Evolutionary conservation across 30 jellyfish, hydroid and myxozoan genomes (phyloP).

Genomic region (Aurelia sp.): DNA sequence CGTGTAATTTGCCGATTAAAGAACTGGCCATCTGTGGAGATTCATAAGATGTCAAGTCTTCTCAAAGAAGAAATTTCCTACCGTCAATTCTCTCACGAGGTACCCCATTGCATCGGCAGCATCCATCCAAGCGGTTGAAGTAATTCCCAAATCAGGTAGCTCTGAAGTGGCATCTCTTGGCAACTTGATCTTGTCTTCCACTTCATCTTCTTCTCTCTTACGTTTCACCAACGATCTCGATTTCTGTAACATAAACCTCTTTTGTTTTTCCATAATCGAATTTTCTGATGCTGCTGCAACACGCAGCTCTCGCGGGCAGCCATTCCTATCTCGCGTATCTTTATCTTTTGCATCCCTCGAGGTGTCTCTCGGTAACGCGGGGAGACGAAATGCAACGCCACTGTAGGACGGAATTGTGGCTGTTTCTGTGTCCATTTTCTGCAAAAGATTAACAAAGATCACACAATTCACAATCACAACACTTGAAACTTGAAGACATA

Average conservation of each 20-base stretch:
- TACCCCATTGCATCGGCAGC: constrained; percentile 42
- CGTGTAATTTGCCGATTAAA: too few species aligned
- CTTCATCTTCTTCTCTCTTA: neutral
- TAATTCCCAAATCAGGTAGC: neutral
- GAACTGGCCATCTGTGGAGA: too few species aligned
- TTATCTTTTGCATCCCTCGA: neutral
- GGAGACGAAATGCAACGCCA: constrained; percentile 55
- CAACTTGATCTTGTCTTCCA: neutral
- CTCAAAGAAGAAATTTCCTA: neutral
- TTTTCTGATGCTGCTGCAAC: constrained; percentile 52
- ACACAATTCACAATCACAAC: neutral
- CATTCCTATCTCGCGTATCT: neutral
- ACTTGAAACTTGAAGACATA: too few species aligned
- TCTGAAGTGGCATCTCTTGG: neutral
- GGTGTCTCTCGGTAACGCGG: constrained; percentile 38
- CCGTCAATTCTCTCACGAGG: constrained; percentile 61
- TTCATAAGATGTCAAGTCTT: too few species aligned
- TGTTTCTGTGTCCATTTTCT: constrained; percentile 49
- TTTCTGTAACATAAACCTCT: constrained; percentile 16
- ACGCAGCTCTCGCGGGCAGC: constrained; percentile 77
- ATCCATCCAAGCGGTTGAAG: neutral
- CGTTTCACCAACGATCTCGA: constrained; percentile 28
- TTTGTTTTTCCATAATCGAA: constrained; percentile 9
- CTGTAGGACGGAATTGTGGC: neutral
- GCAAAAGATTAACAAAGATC: neutral